Conservation (phyloP, 2,797 vertebrate genomes). For the Odontamblyopus lacepedii region DNA sequence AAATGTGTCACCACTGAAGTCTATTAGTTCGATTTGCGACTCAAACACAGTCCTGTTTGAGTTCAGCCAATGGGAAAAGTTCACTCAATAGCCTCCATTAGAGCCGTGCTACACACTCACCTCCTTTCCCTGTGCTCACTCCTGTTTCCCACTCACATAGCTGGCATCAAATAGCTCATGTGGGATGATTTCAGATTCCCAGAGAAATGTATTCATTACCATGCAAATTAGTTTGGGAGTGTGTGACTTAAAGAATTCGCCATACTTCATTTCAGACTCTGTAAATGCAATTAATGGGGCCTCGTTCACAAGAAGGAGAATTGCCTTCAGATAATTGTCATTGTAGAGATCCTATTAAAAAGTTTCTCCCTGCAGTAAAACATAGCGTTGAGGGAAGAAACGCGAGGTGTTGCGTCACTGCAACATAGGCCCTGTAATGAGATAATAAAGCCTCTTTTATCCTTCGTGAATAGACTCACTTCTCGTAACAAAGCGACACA, state of each 20-base stretch:
- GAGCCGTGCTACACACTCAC: slow-evolving; percentile 47
- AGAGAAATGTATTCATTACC: slow-evolving; percentile 78
- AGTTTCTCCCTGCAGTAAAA: slow-evolving; percentile 58
- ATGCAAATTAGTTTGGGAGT: slow-evolving; percentile 79
- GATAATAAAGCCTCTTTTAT: slow-evolving; percentile 75
- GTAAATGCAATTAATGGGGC: slow-evolving; percentile 81
- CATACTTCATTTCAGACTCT: slow-evolving; percentile 79
- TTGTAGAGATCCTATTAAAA: slow-evolving; percentile 73
- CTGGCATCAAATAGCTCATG: slow-evolving; percentile 51
- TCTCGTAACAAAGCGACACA: slow-evolving; percentile 62
- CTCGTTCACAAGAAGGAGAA: slow-evolving; percentile 76
- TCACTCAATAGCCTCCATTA: slow-evolving; percentile 63
- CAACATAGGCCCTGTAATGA: slow-evolving; percentile 64
- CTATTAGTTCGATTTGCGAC: slow-evolving; percentile 49
- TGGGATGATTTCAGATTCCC: slow-evolving; percentile 71
- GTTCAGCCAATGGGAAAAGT: slow-evolving; percentile 55
- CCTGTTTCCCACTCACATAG: slow-evolving; percentile 44
- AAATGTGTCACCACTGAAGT: slow-evolving; percentile 43
- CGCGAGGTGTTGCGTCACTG: slow-evolving; percentile 43
- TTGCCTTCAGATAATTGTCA: slow-evolving; percentile 71
- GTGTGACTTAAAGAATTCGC: slow-evolving; percentile 77
- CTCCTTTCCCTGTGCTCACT: slow-evolving; percentile 47
- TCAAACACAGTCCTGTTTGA: slow-evolving; percentile 42
- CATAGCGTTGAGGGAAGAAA: slow-evolving; percentile 37
- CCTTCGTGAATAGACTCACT: slow-evolving; percentile 53